These are phyloP conservation scores for Cnemophilus loriae DNA, from an alignment of 2,113 vertebrate genomes.

Conservation along the genomic window DNA sequence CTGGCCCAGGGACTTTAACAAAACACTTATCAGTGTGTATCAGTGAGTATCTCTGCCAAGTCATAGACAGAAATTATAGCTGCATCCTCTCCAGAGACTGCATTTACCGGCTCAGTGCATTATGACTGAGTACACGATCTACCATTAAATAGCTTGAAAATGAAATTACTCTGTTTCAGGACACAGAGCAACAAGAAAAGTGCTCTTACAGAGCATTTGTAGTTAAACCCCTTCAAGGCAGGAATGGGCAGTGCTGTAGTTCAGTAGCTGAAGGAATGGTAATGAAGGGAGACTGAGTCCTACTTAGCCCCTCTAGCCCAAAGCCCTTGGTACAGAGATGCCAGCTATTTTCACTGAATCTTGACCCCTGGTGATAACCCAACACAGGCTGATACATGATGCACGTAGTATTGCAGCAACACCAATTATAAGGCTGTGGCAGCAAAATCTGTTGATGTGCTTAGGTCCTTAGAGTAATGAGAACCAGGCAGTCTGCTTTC, in stretches of 20 bases:
- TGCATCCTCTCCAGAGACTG: not conserved
- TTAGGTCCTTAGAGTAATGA: not conserved
- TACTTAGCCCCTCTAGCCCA: not conserved
- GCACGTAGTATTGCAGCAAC: not conserved
- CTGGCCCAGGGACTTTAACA: not conserved
- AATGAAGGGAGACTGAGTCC: not conserved
- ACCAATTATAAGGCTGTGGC: not conserved
- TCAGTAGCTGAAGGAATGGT: not conserved
- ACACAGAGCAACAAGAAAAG: not conserved
- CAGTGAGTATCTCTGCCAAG: not conserved
- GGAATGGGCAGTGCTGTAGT: not conserved
- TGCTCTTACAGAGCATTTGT: not conserved
- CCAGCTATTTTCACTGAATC: not conserved
- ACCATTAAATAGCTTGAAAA: not conserved
- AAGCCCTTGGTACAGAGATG: not conserved
- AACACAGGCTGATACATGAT: not conserved
- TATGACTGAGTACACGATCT: not conserved
- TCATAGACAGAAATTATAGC: not conserved
- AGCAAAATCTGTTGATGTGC: not conserved
- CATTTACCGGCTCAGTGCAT: not conserved
- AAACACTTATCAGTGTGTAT: not conserved
- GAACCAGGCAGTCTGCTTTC: not conserved
- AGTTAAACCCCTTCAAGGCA: not conserved
- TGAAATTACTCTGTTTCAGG: not conserved
- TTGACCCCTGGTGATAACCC: not conserved